phyloP scores from a whole-genome alignment of 1,140 invertebrate genomes.

The Colletes latitarsis region DNA sequence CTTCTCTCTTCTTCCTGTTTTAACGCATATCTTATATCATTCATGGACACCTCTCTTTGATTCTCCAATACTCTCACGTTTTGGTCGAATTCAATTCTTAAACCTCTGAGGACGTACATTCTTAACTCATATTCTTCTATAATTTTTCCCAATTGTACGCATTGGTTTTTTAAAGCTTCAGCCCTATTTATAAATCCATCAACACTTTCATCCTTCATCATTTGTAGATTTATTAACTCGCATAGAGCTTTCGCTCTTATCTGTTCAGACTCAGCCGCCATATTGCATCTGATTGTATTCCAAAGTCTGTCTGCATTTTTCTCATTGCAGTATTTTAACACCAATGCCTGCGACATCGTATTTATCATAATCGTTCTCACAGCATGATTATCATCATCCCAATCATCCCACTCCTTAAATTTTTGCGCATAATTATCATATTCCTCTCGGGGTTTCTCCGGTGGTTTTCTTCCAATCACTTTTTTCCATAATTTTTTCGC shows the following conservation, averaged over 20 bases:
- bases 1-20: conserved; percentile 22
- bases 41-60: background rate
- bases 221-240: background rate
- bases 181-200: conserved; percentile 8
- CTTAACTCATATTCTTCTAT: conserved; percentile 15
- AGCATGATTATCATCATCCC: background rate
- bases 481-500: conserved; percentile 19
- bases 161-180: conserved; percentile 7
- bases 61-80: conserved; percentile 26
- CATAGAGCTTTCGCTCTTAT: background rate
- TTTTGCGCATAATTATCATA: background rate
- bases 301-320: background rate
- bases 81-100: conserved; percentile 1
- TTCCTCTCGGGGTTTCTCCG: background rate
- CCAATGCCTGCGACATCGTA: background rate
- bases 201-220: conserved; percentile 4
- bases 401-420: background rate
- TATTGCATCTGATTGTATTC: background rate
- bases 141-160: background rate
- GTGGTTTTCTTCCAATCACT: conserved; percentile 4
- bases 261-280: background rate
- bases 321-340: background rate
- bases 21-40: conserved; percentile 22
- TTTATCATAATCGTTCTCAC: background rate
- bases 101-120: conserved; percentile 21